Evolutionary conservation across 92 coral and sea anemone species (phyloP), one percentile per base, ranked within the genome.

Genomic region (Zoanthus gigantus): DNA sequence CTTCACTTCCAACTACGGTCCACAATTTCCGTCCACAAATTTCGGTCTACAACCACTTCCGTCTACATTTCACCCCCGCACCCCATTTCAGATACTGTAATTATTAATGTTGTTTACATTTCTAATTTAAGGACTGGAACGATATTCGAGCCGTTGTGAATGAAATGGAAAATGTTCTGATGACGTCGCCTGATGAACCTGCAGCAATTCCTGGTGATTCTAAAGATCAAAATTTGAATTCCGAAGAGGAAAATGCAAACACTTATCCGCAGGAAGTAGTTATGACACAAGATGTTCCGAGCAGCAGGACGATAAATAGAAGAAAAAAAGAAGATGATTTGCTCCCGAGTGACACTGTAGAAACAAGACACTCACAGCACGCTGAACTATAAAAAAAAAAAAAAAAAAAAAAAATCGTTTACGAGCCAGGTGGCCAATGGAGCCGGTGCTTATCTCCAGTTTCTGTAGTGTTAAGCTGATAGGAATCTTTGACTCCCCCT

Each of bases 141-240:
- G 74, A 18, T 12, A 15, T 79, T 60, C 73, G 74, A 61, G 13
- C 23, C 73, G 42, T 79, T 17, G 29, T 63, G 34, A 79, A 61
- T 44, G 84, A 79, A 61, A 34, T 79, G 44, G 84, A 79, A 72
- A 61, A 79, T 45, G 5, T 79, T 11, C 5, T 79, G 56, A 79
- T 79, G 84, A 4, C n/a, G 34, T 29, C 84, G 9, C 52, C 30
- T 60, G 73, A 37, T 44, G 84, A 42, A 61, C 73, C 84, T 14
- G 17, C 37, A 23, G 56, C 8, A 11, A 50, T 3, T 50, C 65
- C 80, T 11, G 5, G 6, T 76, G 80, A 50, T 30, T 15, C 13
- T 76, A 61, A 76, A 76, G 61, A 53, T 10, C 58, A 60, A 46
- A 8, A 3, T 5, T 12, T 63, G 53, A 50, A 79, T 48, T 37